These are phyloP conservation scores for Genyomyrus donnyi DNA, from an alignment of 2,113 vertebrate genomes.

Conservation along the genomic window DNA sequence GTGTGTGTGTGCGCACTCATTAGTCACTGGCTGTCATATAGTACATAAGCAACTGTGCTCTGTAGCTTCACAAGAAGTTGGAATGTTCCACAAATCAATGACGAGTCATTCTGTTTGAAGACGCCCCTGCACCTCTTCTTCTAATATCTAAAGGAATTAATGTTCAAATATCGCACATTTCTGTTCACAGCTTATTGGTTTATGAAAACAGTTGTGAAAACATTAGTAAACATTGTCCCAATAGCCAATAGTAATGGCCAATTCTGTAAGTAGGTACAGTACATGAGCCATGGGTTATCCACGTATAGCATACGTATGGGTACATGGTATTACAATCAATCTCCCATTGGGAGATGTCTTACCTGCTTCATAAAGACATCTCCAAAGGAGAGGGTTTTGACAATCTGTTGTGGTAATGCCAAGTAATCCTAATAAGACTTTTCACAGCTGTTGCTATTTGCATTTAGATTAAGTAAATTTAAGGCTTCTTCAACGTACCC, in stretches of 20 bases:
- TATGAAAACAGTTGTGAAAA: not conserved
- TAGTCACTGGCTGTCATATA: not conserved
- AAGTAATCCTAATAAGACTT: constrained; percentile 20
- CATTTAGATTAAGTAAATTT: constrained; percentile 23
- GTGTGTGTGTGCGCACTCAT: not conserved
- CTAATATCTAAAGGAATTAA: not conserved
- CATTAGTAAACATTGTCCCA: not conserved
- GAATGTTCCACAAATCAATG: not conserved
- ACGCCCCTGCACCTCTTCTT: not conserved
- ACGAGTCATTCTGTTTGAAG: not conserved
- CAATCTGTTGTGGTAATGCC: constrained; percentile 7
- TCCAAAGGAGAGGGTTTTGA: not conserved
- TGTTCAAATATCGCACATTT: not conserved
- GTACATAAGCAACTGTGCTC: not conserved
- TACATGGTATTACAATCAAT: not conserved
- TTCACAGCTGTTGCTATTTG: constrained; percentile 21
- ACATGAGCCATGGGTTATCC: not conserved
- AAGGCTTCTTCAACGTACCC: constrained; percentile 3
- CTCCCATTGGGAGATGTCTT: not conserved
- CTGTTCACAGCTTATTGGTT: not conserved
- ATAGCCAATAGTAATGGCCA: not conserved
- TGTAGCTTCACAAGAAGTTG: not conserved
- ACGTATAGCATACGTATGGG: not conserved
- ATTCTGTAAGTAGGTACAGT: not conserved
- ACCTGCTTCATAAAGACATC: not conserved